Evolutionary conservation across 2,797 vertebrate species (phyloP), one percentile per base, ranked within the genome.

Genomic region (Phaenicophaeus curvirostris): DNA sequence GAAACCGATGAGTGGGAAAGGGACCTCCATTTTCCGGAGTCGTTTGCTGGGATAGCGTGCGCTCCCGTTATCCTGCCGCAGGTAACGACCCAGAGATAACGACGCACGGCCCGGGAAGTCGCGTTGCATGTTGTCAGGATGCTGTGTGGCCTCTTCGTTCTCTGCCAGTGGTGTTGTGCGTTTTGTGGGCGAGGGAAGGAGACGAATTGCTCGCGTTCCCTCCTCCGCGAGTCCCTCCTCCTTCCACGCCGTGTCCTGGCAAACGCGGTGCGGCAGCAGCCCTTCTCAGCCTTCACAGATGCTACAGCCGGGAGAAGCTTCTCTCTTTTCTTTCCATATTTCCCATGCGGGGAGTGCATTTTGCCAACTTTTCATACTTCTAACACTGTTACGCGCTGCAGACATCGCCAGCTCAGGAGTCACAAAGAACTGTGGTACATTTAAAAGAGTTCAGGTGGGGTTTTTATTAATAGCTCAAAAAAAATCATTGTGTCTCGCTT

Each of bases 1-100:
- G 99, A 99, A 78, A 98, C 98, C 0, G 99, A 99, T 1, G 99
- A 99, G 94, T 99, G 99, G 99, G 99, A 99, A 94, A 98, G 99
- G 30, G 99, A 99, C 97, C 92, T 99, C 54, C 99, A 99, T 94
- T 99, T 99, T 90, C 99, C 99, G 0, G 99, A 99, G 77, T 99
- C 99, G 11, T 99, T 99, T 10, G 99, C 99, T 0, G 99, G 99
- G 81, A 99, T 99, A 0, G 98, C 99, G 8, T 99, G 99, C 1
- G 98, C 98, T 15, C 98, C 99, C 0, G 97, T 99, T 27, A 97
- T 99, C 87, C 98, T 99, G 53, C 99, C 99, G 31, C 99, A 99
- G 92, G 97, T 96, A 4, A 96, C 97, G 15, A 92, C 98, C 42
- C 98, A 98, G 94, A 98, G 97, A 87, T 99, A 97, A 98, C 86